phyloP scores from a whole-genome alignment of 2,888 invertebrate species.

The Seira sanloemensis region DNA sequence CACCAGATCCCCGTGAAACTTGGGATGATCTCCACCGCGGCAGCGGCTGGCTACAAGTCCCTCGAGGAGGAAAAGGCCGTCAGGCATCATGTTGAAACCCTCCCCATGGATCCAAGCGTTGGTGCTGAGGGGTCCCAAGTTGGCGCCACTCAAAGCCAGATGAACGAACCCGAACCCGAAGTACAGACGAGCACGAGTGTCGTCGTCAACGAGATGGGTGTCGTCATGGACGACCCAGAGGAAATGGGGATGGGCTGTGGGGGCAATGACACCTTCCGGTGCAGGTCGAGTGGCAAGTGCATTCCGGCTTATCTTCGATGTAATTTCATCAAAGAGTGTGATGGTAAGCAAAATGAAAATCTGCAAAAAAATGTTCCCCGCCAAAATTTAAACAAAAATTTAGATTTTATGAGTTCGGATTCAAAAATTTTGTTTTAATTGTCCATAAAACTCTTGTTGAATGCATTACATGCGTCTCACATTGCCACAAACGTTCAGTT shows the following conservation, averaged over 20 bases:
- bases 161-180: neutral
- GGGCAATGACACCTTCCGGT: slow-evolving; percentile 71
- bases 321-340: slow-evolving; percentile 74
- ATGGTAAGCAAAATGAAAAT: too few relatives aligned
- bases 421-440: too few relatives aligned
- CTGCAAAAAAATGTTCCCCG: slow-evolving; percentile 13
- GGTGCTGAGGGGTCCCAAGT: slow-evolving; percentile 31
- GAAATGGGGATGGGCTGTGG: slow-evolving; percentile 44
- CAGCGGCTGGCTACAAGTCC: slow-evolving; percentile 15
- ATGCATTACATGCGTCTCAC: too few relatives aligned
- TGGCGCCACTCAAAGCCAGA: slow-evolving; percentile 50
- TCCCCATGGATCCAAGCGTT: slow-evolving; percentile 18
- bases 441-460: too few relatives aligned
- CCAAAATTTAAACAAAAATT: too few relatives aligned
- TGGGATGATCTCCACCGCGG: slow-evolving; percentile 19
- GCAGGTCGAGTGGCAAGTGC: slow-evolving; percentile 73
- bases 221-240: slow-evolving; percentile 15
- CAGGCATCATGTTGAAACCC: slow-evolving; percentile 42
- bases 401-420: too few relatives aligned
- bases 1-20: slow-evolving; percentile 23
- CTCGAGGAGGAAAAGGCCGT: slow-evolving; percentile 31
- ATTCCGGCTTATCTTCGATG: slow-evolving; percentile 73
- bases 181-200: slow-evolving; percentile 67
- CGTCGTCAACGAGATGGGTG: slow-evolving; percentile 62
- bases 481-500: too few relatives aligned